Percentiles rank a stretch among this genome's conserved stretches.
Conservation (phyloP, 2,888 invertebrate genomes). For the Cheilosia vernalis region DNA sequence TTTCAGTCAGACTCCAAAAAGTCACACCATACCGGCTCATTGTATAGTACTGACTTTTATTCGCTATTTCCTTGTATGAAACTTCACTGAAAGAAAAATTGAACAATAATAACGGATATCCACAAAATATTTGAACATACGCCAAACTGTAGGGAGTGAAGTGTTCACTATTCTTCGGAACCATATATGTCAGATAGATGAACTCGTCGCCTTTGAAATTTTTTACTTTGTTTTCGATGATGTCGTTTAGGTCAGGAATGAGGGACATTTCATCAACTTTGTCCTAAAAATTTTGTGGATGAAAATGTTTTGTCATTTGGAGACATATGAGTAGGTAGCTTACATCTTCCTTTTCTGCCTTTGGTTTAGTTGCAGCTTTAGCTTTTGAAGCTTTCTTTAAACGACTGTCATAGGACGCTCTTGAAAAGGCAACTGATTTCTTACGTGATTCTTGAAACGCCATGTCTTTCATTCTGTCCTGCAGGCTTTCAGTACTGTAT, state of each 20-base stretch:
- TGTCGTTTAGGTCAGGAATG: constrained; percentile 80
- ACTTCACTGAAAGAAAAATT: constrained; percentile 86
- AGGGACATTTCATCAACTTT: background rate
- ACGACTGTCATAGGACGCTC: background rate
- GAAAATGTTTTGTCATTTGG: too few relatives aligned
- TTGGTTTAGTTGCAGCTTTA: too few relatives aligned
- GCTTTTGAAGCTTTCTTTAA: background rate
- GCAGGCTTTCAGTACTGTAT: constrained; percentile 33
- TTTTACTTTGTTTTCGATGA: constrained; percentile 83
- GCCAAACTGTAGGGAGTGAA: constrained; percentile 90
- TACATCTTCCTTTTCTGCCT: background rate
- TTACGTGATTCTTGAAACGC: constrained; percentile 13
- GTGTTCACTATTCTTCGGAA: constrained; percentile 88
- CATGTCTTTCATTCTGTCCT: constrained; percentile 37
- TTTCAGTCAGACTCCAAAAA: constrained; percentile 89
- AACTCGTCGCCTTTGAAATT: constrained; percentile 86
- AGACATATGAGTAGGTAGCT: background rate
- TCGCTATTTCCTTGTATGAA: constrained; percentile 87
- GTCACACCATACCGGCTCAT: constrained; percentile 93
- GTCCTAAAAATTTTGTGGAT: background rate
- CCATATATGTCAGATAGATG: constrained; percentile 90
- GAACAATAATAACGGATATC: background rate
- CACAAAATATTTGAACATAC: constrained; percentile 83
- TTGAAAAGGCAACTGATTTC: constrained; percentile 32
- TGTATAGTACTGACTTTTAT: constrained; percentile 90